phyloP scores from a whole-genome alignment of 2,113 vertebrate genomes.

The Rhombomys opimus region DNA sequence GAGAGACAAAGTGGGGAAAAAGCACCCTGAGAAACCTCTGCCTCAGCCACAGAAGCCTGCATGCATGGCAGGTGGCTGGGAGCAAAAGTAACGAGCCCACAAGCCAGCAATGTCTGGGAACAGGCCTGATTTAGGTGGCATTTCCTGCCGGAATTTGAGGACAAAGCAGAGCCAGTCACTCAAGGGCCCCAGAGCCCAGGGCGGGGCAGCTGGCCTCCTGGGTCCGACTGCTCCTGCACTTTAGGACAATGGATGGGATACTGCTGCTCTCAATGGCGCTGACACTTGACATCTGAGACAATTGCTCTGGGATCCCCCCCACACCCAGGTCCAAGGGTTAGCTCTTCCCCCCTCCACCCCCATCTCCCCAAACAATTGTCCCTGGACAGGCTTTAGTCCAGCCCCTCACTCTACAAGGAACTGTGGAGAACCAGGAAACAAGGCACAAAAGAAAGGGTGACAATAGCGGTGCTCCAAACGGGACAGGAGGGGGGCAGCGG shows the following conservation, averaged over 20 bases:
- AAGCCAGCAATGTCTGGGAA: slow-evolving; percentile 55
- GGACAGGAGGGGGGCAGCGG: neutral
- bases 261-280: slow-evolving; percentile 32
- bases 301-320: slow-evolving; percentile 70
- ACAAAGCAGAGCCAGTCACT: slow-evolving; percentile 69
- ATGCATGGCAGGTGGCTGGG: rapidly evolving
- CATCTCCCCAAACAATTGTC: slow-evolving; percentile 68
- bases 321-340: neutral
- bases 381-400: neutral
- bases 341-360: slow-evolving; percentile 4
- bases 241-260: slow-evolving; percentile 71
- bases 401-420: neutral
- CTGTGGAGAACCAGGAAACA: slow-evolving; percentile 64
- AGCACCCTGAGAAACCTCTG: rapidly evolving
- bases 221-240: slow-evolving; percentile 33
- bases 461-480: neutral
- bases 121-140: slow-evolving; percentile 47
- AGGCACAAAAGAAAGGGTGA: slow-evolving; percentile 67
- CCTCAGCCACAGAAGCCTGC: no score
- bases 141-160: slow-evolving; percentile 69
- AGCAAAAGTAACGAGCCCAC: neutral
- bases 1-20: neutral
- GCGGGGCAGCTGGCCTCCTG: slow-evolving; percentile 18
- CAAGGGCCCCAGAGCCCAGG: slow-evolving; percentile 58
- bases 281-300: slow-evolving; percentile 81